Evolutionary conservation across 2,797 vertebrate species (phyloP), one percentile per base, ranked within the genome.

Genomic region (Hirundo rustica): DNA sequence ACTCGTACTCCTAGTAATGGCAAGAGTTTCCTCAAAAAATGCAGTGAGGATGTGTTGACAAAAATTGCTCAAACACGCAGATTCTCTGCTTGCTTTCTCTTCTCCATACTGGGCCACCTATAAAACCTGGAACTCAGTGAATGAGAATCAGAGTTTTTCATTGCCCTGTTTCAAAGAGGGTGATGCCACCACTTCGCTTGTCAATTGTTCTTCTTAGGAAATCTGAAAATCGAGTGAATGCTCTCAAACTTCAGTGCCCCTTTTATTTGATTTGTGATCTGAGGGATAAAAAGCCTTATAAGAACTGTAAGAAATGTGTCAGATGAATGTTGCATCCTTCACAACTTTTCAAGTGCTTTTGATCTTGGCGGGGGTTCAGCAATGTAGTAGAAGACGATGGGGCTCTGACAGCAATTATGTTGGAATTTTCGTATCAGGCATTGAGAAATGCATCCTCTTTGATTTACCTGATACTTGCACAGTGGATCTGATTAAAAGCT

Each of bases 231-330:
- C 25, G 53, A 73, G 22, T 53, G 27, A 76, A 36, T 50, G 4
- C 48, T 85, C 50, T 65, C 5, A 38, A 85, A 53, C n/a, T 75
- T 88, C 32, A 62, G 18, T 14, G 13, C 5, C 7, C 6, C 44
- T 87, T 91, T 76, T 34, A 60, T 78, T 94, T 91, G 79, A 78
- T 86, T 85, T 81, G 38, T 77, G 54, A 74, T 89, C 32, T 78
- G 34, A 83, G 47, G 5, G 4, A 7, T 61, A 67, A 61, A 29
- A 38, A 11, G 4, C 30, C 6, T 57, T 61, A 9, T 47, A 34
- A 57, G 30, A 74, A 38, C 65, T 50, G 18, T 66, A 74, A 75
- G 60, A 83, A 78, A 75, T 54, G 30, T 89, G 48, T 66, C 73
- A 60, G 54, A 60, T 60, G 26, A 54, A 47, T 62, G n/a, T 51